phyloP scores from a whole-genome alignment of 2,113 vertebrate species.

The Alaudala cheleensis region DNA sequence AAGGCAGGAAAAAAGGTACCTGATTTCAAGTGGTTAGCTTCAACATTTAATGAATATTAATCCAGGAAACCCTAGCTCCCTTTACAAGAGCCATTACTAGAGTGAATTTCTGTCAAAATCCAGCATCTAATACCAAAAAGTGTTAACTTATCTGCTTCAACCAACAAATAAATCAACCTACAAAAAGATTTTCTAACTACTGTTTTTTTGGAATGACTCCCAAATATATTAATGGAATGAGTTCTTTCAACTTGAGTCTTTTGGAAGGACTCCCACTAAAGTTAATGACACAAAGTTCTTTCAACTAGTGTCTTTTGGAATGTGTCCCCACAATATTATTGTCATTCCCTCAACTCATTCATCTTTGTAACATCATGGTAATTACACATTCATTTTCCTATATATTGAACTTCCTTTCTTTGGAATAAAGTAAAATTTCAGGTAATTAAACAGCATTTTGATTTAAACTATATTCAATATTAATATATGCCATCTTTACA shows the following conservation, averaged over 20 bases:
- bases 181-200: not conserved
- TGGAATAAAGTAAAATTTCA: not conserved
- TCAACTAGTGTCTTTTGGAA: conserved; percentile 31
- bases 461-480: not conserved
- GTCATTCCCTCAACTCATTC: not conserved
- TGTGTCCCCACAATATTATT: not conserved
- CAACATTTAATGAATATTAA: not conserved
- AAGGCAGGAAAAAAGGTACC: not conserved
- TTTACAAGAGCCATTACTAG: not conserved
- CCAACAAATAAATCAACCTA: not conserved
- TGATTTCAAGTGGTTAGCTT: not conserved
- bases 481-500: not conserved
- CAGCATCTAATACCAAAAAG: not conserved
- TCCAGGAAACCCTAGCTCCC: not conserved
- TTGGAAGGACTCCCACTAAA: conserved; percentile 7
- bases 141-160: conserved; percentile 5
- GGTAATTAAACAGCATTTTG: conserved; percentile 9
- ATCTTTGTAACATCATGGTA: not conserved
- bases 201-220: not conserved
- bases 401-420: conserved; percentile 6
- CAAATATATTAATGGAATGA: not conserved
- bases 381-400: conserved; percentile 43
- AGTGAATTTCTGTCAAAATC: not conserved
- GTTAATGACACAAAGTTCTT: conserved; percentile 35
- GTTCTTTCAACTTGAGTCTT: conserved; percentile 32